Percentiles rank a stretch among this genome's conserved stretches.
Evolutionary conservation across 2,888 invertebrate genomes (phyloP).

Genomic region (Napeogenes sylphis): DNA sequence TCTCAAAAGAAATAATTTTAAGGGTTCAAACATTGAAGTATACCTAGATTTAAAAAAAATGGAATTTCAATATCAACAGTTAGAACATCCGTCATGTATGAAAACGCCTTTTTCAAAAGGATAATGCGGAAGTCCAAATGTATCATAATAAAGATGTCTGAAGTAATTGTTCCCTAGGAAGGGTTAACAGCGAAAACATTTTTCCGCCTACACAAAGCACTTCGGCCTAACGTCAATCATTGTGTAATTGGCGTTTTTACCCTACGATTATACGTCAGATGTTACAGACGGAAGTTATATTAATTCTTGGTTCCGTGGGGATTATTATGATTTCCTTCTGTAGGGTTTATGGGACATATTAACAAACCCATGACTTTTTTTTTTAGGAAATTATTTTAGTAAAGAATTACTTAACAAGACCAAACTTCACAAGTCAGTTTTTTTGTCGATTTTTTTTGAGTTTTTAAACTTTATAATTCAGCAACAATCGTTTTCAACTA

Average conservation of each 20-base stretch:
- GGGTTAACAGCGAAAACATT: conserved; percentile 37
- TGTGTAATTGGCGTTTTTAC: conserved; percentile 42
- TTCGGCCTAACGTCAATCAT: conserved; percentile 39
- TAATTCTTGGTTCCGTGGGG: conserved; percentile 63
- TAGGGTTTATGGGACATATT: background rate
- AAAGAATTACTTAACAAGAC: no score
- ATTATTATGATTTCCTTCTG: conserved; percentile 46
- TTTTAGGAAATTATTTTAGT: background rate
- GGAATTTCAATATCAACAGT: background rate
- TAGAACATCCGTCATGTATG: no score
- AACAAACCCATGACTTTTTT: background rate
- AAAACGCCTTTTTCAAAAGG: background rate
- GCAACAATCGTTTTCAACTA: no score
- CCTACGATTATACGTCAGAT: conserved; percentile 54
- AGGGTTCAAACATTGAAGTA: no score
- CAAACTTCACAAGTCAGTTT: no score
- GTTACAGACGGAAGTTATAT: conserved; percentile 63
- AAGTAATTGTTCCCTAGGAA: conserved; percentile 21
- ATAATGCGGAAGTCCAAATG: conserved; percentile 5
- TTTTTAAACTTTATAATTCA: no score
- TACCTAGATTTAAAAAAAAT: no score
- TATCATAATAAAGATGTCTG: conserved; percentile 17
- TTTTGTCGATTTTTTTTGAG: no score
- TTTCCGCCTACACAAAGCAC: conserved; percentile 36
- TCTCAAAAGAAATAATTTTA: no score